Evolutionary conservation across 2,888 invertebrate species (phyloP), one percentile per base, ranked within the genome.

Genomic region (Buathra laborator): DNA sequence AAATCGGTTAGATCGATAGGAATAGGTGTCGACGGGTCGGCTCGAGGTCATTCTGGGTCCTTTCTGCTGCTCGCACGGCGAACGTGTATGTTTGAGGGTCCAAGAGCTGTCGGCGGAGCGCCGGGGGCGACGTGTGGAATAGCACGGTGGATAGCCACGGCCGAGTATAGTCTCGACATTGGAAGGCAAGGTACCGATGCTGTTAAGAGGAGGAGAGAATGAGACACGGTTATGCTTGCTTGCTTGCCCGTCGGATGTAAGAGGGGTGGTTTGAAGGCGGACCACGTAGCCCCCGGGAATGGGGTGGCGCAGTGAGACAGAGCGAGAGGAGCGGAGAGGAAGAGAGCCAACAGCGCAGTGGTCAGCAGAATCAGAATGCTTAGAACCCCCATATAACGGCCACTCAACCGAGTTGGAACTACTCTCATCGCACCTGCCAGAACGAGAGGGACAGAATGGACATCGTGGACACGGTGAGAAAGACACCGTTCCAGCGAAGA

Each of bases 361-460:
- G 93, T 93, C 93, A 93, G 93, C 93, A 93, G 92, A 93, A 93
- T 93, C 92, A 91, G 90, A 92, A 93, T 93, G 92, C 92, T 92
- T 90, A 89, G 91, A 91, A 90, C 88, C 74, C 90, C 90, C 90
- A 91, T 92, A 92, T 92, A 92, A 92, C 91, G 92, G 91, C 89
- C 91, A 92, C 92, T 93, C 93, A 86, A 92, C 90, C 85, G 85
- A 89, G 87, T 88, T 89, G 80, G 89, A 90, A 91, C 89, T 87
- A 84, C 86, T 87, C 87, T 86, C 84, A 85, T 85, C 84, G 72
- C 75, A 86, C 77, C 77, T 77, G 72, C 59, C 44, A 70, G 76
- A 77, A 37, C 16, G 74, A 51, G 66, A 44, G 37, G 9, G 75
- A 43, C 43, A 14, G 81, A 59, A 59, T n/a, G 16, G 72, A 72